Evolutionary conservation across 2,888 invertebrate species (phyloP).

Genomic region (Diplolepis rosae): DNA sequence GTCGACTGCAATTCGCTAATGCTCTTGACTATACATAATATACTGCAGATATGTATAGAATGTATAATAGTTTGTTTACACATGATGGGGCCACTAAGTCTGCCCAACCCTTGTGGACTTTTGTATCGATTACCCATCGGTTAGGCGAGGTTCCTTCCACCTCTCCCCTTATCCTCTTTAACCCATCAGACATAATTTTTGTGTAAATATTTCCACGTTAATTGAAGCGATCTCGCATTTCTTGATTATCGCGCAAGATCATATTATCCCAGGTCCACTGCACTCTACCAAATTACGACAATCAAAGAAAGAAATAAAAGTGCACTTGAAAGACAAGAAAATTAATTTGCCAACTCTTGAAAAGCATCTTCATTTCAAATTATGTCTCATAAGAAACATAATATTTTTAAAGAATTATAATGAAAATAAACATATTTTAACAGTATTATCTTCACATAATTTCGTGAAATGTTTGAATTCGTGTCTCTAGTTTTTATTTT

Average conservation of each 20-base stretch:
- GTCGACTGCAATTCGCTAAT: constrained; percentile 23
- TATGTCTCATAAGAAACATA: too few relatives aligned
- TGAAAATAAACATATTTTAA: too few relatives aligned
- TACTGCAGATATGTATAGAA: constrained; percentile 30
- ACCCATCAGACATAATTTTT: constrained; percentile 61
- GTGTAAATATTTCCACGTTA: constrained; percentile 68
- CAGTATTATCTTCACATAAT: too few relatives aligned
- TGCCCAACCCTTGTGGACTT: constrained; percentile 72
- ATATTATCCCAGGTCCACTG: not conserved
- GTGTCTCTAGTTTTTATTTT: too few relatives aligned
- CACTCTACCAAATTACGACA: constrained; percentile 38
- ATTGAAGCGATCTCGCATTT: constrained; percentile 58
- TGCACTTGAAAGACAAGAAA: not conserved
- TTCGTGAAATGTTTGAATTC: too few relatives aligned
- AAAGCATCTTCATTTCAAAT: not conserved
- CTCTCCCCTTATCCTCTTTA: constrained; percentile 26
- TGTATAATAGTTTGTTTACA: constrained; percentile 38
- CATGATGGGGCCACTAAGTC: constrained; percentile 61
- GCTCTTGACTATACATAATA: constrained; percentile 5
- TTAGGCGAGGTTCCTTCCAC: constrained; percentile 64
- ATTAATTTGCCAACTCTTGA: not conserved
- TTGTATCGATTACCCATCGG: constrained; percentile 72
- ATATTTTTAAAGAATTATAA: too few relatives aligned
- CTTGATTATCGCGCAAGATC: constrained; percentile 40
- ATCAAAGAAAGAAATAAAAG: constrained; percentile 26